These are phyloP conservation scores for Cyprinella venusta DNA, from an alignment of 2,797 vertebrate genomes.

Conservation along the genomic window DNA sequence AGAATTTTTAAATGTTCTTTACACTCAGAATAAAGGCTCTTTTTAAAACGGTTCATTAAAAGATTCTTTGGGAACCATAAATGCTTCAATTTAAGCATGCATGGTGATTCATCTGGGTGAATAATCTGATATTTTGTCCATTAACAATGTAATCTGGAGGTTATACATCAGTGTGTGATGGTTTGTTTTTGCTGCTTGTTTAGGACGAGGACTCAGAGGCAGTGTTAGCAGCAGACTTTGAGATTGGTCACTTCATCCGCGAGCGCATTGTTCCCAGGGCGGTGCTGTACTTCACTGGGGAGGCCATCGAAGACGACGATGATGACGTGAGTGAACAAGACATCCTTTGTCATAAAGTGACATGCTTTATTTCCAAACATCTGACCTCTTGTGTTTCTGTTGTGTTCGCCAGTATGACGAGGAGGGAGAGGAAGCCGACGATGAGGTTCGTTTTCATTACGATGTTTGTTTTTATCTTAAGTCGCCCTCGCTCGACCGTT, in stretches of 20 bases:
- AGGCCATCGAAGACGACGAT: conserved; percentile 98
- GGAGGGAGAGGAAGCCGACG: conserved; percentile 96
- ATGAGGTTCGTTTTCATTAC: conserved; percentile 83
- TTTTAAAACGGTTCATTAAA: too few relatives aligned
- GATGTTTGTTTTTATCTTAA: neutral
- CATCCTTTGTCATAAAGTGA: neutral
- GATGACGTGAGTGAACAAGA: conserved; percentile 87
- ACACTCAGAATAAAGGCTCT: too few relatives aligned
- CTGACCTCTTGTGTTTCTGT: neutral
- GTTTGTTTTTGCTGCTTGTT: neutral
- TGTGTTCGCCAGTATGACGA: conserved; percentile 89
- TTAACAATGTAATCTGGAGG: neutral
- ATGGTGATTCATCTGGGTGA: neutral
- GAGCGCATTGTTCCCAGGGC: conserved; percentile 95
- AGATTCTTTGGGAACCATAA: too few relatives aligned
- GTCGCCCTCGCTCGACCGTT: neutral
- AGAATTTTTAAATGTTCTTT: too few relatives aligned
- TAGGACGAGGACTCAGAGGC: conserved; percentile 97
- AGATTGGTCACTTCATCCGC: conserved; percentile 97
- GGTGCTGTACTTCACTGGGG: conserved; percentile 97
- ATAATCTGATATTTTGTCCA: neutral
- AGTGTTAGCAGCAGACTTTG: conserved; percentile 94
- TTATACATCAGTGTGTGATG: neutral
- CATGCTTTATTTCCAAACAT: neutral
- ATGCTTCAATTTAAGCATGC: neutral